These are phyloP conservation scores for Rhagophthalmus giganteus DNA, from an alignment of 2,888 invertebrate genomes.

Conservation along the genomic window DNA sequence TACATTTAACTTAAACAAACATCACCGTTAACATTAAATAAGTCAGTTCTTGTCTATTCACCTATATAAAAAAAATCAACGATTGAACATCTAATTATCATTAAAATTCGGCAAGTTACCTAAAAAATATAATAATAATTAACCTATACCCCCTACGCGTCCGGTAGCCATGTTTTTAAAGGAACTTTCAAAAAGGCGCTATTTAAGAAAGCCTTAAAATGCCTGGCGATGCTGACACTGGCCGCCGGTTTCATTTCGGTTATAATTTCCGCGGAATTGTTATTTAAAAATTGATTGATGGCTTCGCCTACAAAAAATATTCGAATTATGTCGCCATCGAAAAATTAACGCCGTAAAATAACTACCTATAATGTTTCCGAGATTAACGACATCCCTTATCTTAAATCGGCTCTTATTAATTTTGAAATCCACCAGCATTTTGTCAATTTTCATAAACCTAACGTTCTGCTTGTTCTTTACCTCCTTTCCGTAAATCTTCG, in stretches of 20 bases:
- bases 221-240: slow-evolving; percentile 68
- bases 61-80: too few species aligned
- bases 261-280: slow-evolving; percentile 78
- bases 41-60: too few species aligned
- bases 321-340: too few species aligned
- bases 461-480: slow-evolving; percentile 60
- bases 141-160: too few species aligned
- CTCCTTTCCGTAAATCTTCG: slow-evolving; percentile 72
- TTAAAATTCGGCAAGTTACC: too few species aligned
- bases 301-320: slow-evolving; percentile 72
- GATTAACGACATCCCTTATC: slow-evolving; percentile 72
- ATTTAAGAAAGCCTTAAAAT: slow-evolving; percentile 74
- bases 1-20: too few species aligned
- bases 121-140: too few species aligned
- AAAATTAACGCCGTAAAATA: too few species aligned
- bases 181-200: slow-evolving; percentile 73
- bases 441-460: slow-evolving; percentile 69
- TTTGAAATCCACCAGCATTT: slow-evolving; percentile 71
- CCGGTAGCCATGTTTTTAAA: slow-evolving; percentile 68
- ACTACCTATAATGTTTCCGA: slow-evolving; percentile 75
- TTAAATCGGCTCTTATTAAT: slow-evolving; percentile 71
- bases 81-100: too few species aligned
- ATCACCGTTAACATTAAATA: too few species aligned
- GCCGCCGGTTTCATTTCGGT: slow-evolving; percentile 82
- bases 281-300: slow-evolving; percentile 82